Evolutionary conservation across 1,140 invertebrate species (phyloP), one percentile per base, ranked within the genome.

Genomic region (Drosophila littoralis): DNA sequence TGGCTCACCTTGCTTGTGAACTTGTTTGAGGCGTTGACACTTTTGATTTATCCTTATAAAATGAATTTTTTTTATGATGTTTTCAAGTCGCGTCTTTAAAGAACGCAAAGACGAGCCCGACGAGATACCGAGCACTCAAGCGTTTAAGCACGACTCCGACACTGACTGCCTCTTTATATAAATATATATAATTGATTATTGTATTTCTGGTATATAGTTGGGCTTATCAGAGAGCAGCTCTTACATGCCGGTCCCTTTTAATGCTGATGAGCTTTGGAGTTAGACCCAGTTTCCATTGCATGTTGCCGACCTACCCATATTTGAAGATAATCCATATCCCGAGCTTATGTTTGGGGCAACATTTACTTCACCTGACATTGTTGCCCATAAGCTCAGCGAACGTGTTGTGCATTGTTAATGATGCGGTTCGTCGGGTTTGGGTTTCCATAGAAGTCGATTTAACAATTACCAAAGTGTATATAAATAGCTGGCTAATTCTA

Each of bases 351-450:
- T 38, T 12, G 17, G 17, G 38, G 75, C 60, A 79, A 64, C 54
- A 80, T 46, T 40, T 33, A 1, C 12, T 48, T 15, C 13, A 55
- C 17, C 40, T 61, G 46, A 13, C 51, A 57, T 42, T 75, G 45
- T 52, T 61, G 51, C 40, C 46, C 45, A 61, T 54, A 69, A 71
- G 17, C 13, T n/a, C 13, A 40, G 28, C 35, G 58, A 55, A 75
- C 84, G 84, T 89, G 83, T 51, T 66, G 77, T 57, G 83, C 76
- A 83, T 88, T 52, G 52, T 45, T 71, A 83, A 89, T 67, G 69
- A 88, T 83, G 79, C 69, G 50, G 79, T 89, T 75, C 61, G 69
- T 65, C 86, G 59, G 54, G 76, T 89, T 86, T 86, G 57, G 51
- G 71, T 88, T 28, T 80, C 59, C 69, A 71, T 80, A 83, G 77